Conservation (phyloP, 2,113 vertebrate species). For the Syngnathoides biaculeatus region DNA sequence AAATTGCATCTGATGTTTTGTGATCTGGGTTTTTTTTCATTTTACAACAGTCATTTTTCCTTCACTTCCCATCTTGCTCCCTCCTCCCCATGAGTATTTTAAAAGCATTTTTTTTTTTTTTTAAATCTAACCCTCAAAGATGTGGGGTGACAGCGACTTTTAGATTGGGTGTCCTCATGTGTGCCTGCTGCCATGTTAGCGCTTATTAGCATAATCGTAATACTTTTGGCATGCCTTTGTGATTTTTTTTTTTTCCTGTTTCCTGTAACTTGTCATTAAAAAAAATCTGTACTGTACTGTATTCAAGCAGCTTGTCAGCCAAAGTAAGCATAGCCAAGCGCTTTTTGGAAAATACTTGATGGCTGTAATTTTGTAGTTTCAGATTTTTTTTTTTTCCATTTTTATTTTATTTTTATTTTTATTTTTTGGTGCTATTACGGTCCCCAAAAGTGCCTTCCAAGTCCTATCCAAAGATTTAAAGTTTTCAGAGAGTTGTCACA, state of each 20-base stretch:
- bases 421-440: conserved; percentile 6
- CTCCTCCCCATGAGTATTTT: neutral
- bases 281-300: conserved; percentile 27
- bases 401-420: neutral
- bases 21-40: conserved; percentile 29
- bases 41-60: neutral
- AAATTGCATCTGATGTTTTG: neutral
- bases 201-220: neutral
- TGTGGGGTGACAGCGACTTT: conserved; percentile 2
- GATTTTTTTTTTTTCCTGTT: conserved; percentile 30
- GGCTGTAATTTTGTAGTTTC: conserved; percentile 2
- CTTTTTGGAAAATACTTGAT: conserved; percentile 55
- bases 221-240: conserved; percentile 1
- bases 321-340: conserved; percentile 30
- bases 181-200: conserved; percentile 9
- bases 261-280: conserved; percentile 15
- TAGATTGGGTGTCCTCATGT: neutral
- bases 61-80: too few relatives aligned
- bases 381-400: neutral
- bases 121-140: neutral
- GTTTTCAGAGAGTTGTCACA: neutral
- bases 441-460: conserved; percentile 40
- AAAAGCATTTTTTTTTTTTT: neutral
- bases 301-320: conserved; percentile 43
- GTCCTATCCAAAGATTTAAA: conserved; percentile 15